A percentile compares a stretch with the other conserved stretches of the same genome.
Evolutionary conservation across 2,888 invertebrate genomes (phyloP).

Genomic region (Acronicta alni): DNA sequence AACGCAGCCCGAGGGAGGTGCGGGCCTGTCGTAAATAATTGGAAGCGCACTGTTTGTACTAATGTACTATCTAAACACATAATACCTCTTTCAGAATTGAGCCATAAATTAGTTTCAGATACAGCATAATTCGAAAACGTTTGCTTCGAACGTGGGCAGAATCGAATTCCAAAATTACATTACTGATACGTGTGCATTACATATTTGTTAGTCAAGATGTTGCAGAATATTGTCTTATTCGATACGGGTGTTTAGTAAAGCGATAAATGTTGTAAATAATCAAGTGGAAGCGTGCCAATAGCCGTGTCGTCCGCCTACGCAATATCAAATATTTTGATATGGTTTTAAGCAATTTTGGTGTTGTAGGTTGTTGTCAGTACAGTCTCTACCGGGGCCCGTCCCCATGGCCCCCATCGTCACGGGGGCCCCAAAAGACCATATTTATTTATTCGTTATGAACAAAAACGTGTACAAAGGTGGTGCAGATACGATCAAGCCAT

Average conservation of each 20-base stretch:
- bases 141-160: constrained; percentile 65
- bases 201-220: constrained; percentile 59
- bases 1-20: constrained; percentile 70
- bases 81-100: constrained; percentile 79
- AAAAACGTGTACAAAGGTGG: no score
- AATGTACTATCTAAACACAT: constrained; percentile 78
- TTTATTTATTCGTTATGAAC: no score
- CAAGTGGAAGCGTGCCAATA: constrained; percentile 61
- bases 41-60: constrained; percentile 81
- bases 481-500: no score
- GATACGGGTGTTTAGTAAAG: constrained; percentile 58
- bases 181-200: constrained; percentile 42
- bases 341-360: constrained; percentile 36
- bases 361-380: constrained; percentile 26
- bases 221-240: constrained; percentile 65
- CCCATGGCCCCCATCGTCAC: no score
- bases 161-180: constrained; percentile 60
- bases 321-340: constrained; percentile 49
- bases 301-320: constrained; percentile 53
- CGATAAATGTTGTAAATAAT: constrained; percentile 63
- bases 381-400: no score
- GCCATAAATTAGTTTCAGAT: constrained; percentile 75
- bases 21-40: constrained; percentile 79
- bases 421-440: no score
- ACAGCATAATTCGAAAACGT: constrained; percentile 52